Conservation (phyloP, 2,113 vertebrate genomes). For the Oreotragus oreotragus region DNA sequence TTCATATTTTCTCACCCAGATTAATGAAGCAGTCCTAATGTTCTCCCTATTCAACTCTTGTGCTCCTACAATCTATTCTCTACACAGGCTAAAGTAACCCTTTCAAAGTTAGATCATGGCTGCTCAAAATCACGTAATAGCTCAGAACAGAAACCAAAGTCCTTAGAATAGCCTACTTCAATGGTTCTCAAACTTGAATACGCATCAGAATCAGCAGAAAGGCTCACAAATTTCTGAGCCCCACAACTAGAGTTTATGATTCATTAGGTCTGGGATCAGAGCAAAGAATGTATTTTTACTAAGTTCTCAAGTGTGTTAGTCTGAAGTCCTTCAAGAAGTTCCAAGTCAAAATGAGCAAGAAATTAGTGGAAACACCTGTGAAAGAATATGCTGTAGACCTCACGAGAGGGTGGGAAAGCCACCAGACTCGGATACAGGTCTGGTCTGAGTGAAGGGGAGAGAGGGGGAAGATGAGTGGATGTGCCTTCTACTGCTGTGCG, state of each 20-base stretch:
- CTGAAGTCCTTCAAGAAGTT: neutral
- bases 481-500: neutral
- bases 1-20: neutral
- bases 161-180: neutral
- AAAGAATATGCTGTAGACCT: neutral
- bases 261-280: neutral
- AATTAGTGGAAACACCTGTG: neutral
- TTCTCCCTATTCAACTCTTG: neutral
- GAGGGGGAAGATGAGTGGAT: neutral
- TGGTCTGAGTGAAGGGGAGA: neutral
- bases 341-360: neutral
- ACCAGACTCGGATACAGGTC: neutral
- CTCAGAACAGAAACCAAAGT: neutral
- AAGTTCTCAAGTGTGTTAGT: neutral
- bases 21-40: neutral
- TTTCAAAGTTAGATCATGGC: neutral
- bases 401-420: neutral
- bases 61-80: neutral
- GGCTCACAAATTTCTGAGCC: neutral
- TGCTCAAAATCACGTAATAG: neutral
- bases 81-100: neutral
- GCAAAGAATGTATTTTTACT: neutral
- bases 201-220: neutral
- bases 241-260: neutral
- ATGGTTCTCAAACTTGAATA: neutral